Conservation (phyloP, 2,888 invertebrate genomes). For the Plebejus anna region DNA sequence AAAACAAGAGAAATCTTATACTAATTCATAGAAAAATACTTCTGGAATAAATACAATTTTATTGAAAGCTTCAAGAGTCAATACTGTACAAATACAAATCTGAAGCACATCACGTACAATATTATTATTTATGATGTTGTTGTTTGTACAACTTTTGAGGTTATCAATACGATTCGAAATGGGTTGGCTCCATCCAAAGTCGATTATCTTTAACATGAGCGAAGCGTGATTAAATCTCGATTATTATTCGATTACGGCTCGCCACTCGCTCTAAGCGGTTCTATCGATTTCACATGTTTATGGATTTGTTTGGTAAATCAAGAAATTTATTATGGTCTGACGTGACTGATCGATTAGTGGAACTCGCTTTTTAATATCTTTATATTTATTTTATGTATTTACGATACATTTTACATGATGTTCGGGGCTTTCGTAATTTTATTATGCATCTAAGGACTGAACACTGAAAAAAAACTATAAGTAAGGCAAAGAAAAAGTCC, state of each 20-base stretch:
- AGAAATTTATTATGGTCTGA: constrained; percentile 31
- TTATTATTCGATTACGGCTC: constrained; percentile 36
- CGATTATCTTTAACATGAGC: constrained; percentile 32
- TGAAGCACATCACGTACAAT: background rate
- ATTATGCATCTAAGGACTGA: background rate
- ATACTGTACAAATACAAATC: background rate
- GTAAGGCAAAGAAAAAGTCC: background rate
- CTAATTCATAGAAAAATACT: no score
- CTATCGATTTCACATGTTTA: constrained; percentile 35
- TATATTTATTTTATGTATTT: constrained; percentile 21
- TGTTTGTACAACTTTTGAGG: constrained; percentile 29
- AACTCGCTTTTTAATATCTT: background rate
- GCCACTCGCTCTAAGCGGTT: constrained; percentile 32
- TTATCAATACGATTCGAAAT: constrained; percentile 30
- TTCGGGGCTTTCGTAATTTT: background rate
- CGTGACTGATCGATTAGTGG: constrained; percentile 21
- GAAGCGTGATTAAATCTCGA: constrained; percentile 40
- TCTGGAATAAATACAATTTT: no score
- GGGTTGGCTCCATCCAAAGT: constrained; percentile 30
- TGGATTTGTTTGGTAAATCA: constrained; percentile 35
- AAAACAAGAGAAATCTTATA: no score
- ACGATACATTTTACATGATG: background rate
- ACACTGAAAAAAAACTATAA: background rate
- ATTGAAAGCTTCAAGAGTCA: background rate
- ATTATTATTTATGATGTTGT: constrained; percentile 2